Evolutionary conservation across 1,140 invertebrate species (phyloP).

Genomic region (Conus ventricosus): DNA sequence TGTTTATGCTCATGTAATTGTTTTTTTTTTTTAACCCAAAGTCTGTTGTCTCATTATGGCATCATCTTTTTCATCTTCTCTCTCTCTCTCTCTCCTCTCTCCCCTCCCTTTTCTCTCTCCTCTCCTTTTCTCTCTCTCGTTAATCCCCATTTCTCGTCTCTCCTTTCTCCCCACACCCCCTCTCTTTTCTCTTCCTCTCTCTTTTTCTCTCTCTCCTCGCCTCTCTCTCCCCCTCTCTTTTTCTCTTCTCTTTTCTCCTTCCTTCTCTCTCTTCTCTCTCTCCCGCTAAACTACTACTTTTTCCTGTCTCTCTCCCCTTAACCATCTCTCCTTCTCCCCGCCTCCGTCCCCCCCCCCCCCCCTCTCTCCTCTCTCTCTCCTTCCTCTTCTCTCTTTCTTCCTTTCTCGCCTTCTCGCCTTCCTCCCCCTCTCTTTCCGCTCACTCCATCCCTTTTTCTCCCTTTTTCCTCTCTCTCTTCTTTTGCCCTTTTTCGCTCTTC

Average conservation of each 20-base stretch:
- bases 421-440: neutral
- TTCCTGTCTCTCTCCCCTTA: neutral
- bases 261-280: neutral
- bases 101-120: neutral
- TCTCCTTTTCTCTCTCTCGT: neutral
- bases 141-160: neutral
- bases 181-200: slow-evolving; percentile 15
- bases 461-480: neutral
- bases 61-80: neutral
- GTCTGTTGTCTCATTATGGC: neutral
- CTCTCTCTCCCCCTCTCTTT: neutral
- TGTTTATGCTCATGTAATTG: too few species aligned
- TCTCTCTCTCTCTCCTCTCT: neutral
- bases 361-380: neutral
- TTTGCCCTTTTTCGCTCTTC: neutral
- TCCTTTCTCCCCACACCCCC: too few species aligned
- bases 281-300: neutral
- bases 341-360: neutral
- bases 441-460: neutral
- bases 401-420: neutral
- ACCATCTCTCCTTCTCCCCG: neutral
- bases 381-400: neutral
- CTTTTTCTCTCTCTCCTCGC: slow-evolving; percentile 7
- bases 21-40: too few species aligned
- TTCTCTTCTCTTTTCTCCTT: neutral